Base-by-base conservation (phyloP, 2,113 vertebrate species). In the Chloebia gouldiae region DNA sequence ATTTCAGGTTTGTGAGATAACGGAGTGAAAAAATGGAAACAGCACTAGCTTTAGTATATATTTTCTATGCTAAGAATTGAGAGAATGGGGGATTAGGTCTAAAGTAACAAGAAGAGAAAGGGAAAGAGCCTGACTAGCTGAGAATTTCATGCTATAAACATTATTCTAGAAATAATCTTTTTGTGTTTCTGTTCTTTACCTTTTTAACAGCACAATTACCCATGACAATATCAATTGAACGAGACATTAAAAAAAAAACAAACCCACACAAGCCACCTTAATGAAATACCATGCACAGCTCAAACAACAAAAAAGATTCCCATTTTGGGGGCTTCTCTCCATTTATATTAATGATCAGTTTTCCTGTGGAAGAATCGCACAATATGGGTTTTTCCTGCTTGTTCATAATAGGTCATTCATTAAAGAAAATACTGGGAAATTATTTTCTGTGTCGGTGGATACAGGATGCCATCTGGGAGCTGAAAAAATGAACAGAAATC, bases 401-500 rank as follows among this genome's bases (percentile, higher is more conserved):
- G 27, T 39, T 92, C 80, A 63, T 90, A 94, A 97, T 84, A 95
- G 90, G 95, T 88, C 88, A 84, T 92, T 96, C 83, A 94, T 93
- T 95, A 97, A 90, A 80, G 76, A 89, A 97, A 94, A 96, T 81
- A 77, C 93, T 88, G 70, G 69, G 76, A 92, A 93, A 95, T 95
- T 92, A 96, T 96, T 78, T 94, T 95, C 72, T 94, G 69, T 97
- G 90, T 91, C 66, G 57, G 83, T 87, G 63, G 88, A 79, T 95
- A 47, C 76, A 95, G 79, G 88, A 96, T 96, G 70, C 95, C 96
- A 95, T 93, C 91, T 96, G 96, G 93, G 88, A 96, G 56, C 65
- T 90, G 66, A 94, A 95, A 93, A 97, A 94, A 92, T 49, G 86
- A 96, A 88, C 85, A 85, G 78, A 94, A 95, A 92, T 93, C 84